These are phyloP conservation scores for Hesperophylax magnus DNA, from an alignment of 1,140 invertebrate species.

Conservation along the genomic window DNA sequence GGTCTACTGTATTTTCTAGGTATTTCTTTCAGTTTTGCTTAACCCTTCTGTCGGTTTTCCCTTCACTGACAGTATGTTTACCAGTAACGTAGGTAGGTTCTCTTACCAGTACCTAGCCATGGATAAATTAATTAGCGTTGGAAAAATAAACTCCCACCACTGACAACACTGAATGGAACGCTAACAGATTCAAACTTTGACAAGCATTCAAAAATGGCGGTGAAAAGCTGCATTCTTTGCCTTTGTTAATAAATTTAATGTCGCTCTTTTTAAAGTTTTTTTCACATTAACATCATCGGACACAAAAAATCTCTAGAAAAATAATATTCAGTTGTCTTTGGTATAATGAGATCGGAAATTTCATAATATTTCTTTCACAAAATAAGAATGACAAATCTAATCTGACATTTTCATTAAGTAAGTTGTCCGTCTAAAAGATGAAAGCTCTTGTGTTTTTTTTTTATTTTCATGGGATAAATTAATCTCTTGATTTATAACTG, in stretches of 20 bases:
- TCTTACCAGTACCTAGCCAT: neutral
- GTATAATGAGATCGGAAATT: neutral
- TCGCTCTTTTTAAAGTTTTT: neutral
- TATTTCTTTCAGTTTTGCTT: too few relatives aligned
- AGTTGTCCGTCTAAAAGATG: slow-evolving; percentile 18
- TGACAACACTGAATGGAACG: slow-evolving; percentile 14
- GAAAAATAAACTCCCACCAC: slow-evolving; percentile 9
- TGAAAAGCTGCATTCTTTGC: slow-evolving; percentile 6
- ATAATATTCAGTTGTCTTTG: slow-evolving; percentile 5
- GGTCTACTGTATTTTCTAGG: too few relatives aligned
- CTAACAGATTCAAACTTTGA: slow-evolving; percentile 21
- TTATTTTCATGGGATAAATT: neutral
- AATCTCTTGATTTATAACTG: neutral
- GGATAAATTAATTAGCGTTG: slow-evolving; percentile 14
- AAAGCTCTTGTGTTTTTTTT: slow-evolving; percentile 3
- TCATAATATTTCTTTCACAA: neutral
- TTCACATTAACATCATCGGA: neutral
- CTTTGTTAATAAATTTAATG: neutral
- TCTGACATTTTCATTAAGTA: slow-evolving; percentile 30
- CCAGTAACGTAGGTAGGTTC: too few relatives aligned
- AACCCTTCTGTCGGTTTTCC: too few relatives aligned
- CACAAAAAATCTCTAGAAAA: neutral
- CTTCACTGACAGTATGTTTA: too few relatives aligned
- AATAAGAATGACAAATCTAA: slow-evolving; percentile 28
- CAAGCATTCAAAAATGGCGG: slow-evolving; percentile 21